Evolutionary conservation across 2,888 invertebrate genomes (phyloP), one percentile per base, ranked within the genome.

Genomic region (Baronia brevicornis): DNA sequence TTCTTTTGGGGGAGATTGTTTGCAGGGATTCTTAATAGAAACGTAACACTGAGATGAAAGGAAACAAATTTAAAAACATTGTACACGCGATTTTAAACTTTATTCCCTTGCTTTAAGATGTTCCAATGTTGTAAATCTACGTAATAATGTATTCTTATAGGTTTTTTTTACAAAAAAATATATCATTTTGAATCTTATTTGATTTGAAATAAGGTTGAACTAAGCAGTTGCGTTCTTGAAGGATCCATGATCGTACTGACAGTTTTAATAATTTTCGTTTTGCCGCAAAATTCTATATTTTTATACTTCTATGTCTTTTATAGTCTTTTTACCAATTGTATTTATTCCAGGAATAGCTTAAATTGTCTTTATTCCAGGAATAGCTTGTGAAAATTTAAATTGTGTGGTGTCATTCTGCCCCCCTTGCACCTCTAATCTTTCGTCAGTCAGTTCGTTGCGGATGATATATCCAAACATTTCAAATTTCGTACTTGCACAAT

Each of bases 201-300:
- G 0, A 1, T 2, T 17, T 8, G 5, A 3, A 3, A 19, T 26
- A 28, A 25, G 5, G 23, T 6, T 14, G 9, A 7, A 14, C 12
- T 28, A n/a, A n/a, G 20, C 12, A 5, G 2, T 27, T 31, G n/a
- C 5, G 20, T 19, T 30, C 23, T 7, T n/a, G 22, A 38, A 42
- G 44, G 41, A 38, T 42, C 40, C 35, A 38, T 41, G 48, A 53
- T 52, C 49, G 47, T 41, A 54, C 53, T 58, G 67, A 61, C 66
- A 68, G 65, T 61, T 67, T 62, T 67, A 66, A 68, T 68, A 71
- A 68, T 69, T 71, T 62, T 52, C 52, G 41, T 64, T 61, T 53
- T 47, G 44, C 41, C 43, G 45, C 44, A 45, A 49, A 45, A 44
- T 51, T 53, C 39, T n/a, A n/a, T n/a, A n/a, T n/a, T n/a, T 51